Evolutionary conservation across 2,113 vertebrate species (phyloP).

Genomic region (Leucoraja erinaceus): DNA sequence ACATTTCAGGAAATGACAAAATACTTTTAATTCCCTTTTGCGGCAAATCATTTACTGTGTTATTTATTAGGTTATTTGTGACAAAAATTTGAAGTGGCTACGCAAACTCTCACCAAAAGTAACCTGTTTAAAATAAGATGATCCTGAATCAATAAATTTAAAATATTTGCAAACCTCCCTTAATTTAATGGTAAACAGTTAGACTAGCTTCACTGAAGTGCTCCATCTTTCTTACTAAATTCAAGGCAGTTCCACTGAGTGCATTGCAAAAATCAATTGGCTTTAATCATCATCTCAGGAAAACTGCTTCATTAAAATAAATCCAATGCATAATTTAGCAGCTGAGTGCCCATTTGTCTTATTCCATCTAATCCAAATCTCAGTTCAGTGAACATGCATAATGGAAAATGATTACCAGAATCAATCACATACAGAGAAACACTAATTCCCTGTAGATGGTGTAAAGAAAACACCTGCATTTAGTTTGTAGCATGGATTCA

Average conservation of each 20-base stretch:
- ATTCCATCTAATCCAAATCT: constrained; percentile 29
- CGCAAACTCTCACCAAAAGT: background rate
- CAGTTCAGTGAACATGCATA: background rate
- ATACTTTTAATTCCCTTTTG: background rate
- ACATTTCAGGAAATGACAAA: background rate
- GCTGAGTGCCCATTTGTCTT: constrained; percentile 36
- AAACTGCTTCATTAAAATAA: background rate
- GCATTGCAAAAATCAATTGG: constrained; percentile 35
- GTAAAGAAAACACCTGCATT: constrained; percentile 25
- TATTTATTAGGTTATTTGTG: background rate
- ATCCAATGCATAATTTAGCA: background rate
- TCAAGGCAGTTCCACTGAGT: background rate
- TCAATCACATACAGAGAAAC: constrained; percentile 35
- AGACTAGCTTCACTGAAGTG: constrained; percentile 26
- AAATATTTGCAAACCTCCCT: constrained; percentile 25
- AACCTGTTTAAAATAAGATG: background rate
- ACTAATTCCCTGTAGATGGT: constrained; percentile 23
- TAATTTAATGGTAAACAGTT: constrained; percentile 34
- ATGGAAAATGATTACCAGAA: constrained; percentile 38
- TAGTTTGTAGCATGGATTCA: background rate
- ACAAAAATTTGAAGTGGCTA: too few relatives aligned
- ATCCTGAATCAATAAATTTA: constrained; percentile 19
- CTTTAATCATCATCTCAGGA: constrained; percentile 32
- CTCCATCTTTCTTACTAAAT: constrained; percentile 5
- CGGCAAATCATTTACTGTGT: background rate